These are phyloP conservation scores for Litoditis marina DNA, from an alignment of 2,888 invertebrate genomes.

Conservation along the genomic window DNA sequence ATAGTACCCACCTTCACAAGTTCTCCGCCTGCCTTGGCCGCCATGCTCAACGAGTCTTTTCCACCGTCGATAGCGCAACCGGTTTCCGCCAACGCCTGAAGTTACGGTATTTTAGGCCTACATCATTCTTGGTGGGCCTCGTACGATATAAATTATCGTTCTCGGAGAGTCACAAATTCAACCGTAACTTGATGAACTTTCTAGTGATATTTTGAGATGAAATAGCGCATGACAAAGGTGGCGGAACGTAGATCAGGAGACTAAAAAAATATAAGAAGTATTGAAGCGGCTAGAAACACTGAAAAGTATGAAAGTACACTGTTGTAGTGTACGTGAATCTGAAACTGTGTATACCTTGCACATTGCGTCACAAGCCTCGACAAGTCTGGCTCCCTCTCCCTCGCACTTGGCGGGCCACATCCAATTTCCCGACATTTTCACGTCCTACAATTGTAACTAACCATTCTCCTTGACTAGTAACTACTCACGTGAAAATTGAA, in stretches of 20 bases:
- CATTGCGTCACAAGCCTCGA: slow-evolving; percentile 83
- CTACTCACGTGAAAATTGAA: slow-evolving; percentile 1
- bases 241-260: too few relatives aligned
- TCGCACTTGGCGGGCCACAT: slow-evolving; percentile 98
- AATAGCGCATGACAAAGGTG: too few relatives aligned
- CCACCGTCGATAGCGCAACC: slow-evolving; percentile 92
- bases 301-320: too few relatives aligned
- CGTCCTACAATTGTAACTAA: slow-evolving; percentile 73
- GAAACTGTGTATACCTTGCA: slow-evolving; percentile 67
- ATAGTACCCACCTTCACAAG: slow-evolving; percentile 28
- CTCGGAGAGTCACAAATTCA: background rate
- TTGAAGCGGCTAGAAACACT: too few relatives aligned
- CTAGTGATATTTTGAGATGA: background rate
- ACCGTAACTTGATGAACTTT: background rate
- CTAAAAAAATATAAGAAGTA: too few relatives aligned
- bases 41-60: slow-evolving; percentile 95
- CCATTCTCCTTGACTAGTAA: background rate
- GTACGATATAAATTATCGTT: background rate
- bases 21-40: slow-evolving; percentile 74
- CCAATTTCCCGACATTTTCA: slow-evolving; percentile 99
- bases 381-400: slow-evolving; percentile 84
- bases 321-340: too few relatives aligned
- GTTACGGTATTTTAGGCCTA: too few relatives aligned
- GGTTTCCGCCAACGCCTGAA: slow-evolving; percentile 62
- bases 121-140: background rate